Percentiles rank a stretch among this genome's conserved stretches.
These are phyloP conservation scores for Blastobasis lacticolella DNA, from an alignment of 2,888 invertebrate genomes.

Conservation along the genomic window DNA sequence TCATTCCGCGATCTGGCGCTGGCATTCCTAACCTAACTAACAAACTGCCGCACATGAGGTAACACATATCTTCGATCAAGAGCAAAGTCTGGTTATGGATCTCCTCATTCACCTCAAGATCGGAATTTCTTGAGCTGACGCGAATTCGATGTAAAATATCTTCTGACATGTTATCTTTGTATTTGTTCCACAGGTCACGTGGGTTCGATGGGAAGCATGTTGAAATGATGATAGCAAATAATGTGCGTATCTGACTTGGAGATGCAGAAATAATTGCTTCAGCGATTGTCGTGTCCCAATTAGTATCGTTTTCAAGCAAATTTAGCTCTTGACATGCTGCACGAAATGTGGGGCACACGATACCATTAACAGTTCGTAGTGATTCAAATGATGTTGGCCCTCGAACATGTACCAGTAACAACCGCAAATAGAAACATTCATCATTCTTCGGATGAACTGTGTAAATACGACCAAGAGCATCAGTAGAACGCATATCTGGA, in stretches of 20 bases:
- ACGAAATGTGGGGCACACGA: background rate
- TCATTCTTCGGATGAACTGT: no score
- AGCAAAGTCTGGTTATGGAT: no score
- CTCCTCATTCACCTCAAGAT: no score
- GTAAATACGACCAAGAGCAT: no score
- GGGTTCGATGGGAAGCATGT: slow-evolving; percentile 15
- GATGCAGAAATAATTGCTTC: slow-evolving; percentile 10
- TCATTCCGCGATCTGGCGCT: slow-evolving; percentile 12
- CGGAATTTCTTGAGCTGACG: no score
- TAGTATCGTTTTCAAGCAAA: slow-evolving; percentile 13
- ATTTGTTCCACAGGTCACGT: slow-evolving; percentile 15
- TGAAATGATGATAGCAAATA: slow-evolving; percentile 9
- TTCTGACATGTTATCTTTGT: no score
- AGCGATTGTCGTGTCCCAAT: slow-evolving; percentile 14
- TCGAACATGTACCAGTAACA: no score
- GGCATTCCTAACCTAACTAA: slow-evolving; percentile 20
- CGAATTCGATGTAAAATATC: no score
- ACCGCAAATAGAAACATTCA: no score
- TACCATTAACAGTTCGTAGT: slow-evolving; percentile 1
- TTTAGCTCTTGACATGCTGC: background rate
- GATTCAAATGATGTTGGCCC: no score
- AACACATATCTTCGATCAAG: no score
- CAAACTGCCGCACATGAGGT: slow-evolving; percentile 22
- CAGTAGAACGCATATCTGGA: no score
- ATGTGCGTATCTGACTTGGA: slow-evolving; percentile 9